Evolutionary conservation across 1,140 invertebrate species (phyloP), one percentile per base, ranked within the genome.

Genomic region (Hormaphis cornu): DNA sequence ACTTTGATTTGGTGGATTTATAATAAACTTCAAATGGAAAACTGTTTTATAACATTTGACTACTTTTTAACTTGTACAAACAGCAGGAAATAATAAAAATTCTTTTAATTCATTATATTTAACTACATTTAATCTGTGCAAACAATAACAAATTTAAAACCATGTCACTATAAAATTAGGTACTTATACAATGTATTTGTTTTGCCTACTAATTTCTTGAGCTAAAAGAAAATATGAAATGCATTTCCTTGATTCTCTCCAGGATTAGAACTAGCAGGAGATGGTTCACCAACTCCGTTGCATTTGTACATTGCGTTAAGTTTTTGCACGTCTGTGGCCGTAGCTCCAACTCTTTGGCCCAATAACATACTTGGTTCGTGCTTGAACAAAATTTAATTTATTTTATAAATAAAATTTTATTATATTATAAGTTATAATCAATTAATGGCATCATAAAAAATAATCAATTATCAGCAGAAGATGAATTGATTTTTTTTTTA

Each of bases 261-360:
- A n/a, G 28, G 5, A 50, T 22, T 50, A 18, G 18, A 2, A 33
- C 22, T 66, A 20, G 22, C 30, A 56, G 35, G 16, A 2, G 20
- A 6, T 24, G 14, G 37, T 48, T 26, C 5, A 35, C n/a, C 18
- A 7, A 8, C 50, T 24, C 40, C 66, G 35, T n/a, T 35, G 63
- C 75, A 76, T 14, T 74, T 74, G 58, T 76, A 76, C 75, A 76
- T 75, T 48, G 50, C 58, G 18, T 73, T 63, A 8, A 76, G 56
- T 74, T 76, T 76, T 53, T 74, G 71, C 48, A 76, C 42, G 63
- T 76, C 76, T 26, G 71, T 71, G 20, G 75, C 66, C 10, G 76
- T 74, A 1, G 74, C 75, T 54, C 72, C 74, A 8, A 46, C 63
- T 26, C 74, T 69, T 61, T 76, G 76, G 12, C 76, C 76, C 18